Conservation (phyloP, 53 echinoderm and acorn worm species). For the Luidia sarsii region DNA sequence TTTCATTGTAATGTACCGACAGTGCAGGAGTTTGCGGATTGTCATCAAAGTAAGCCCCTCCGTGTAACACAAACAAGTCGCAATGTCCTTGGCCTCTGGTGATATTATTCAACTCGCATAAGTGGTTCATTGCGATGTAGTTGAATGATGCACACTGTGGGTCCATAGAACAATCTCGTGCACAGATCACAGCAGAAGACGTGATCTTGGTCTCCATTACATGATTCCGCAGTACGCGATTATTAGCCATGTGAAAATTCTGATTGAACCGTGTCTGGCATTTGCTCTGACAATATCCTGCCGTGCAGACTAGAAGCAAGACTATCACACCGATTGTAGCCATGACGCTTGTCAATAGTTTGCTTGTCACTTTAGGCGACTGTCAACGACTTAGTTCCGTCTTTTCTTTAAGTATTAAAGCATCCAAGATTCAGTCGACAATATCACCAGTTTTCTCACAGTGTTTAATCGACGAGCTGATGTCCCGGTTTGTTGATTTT, state of each 20-base stretch:
- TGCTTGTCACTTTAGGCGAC: no score
- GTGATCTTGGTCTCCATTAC: not conserved
- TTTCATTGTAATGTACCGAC: not conserved
- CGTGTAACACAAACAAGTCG: conserved; percentile 3
- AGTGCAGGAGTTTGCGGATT: not conserved
- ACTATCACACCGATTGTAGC: no score
- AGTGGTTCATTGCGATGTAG: not conserved
- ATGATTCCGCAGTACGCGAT: not conserved
- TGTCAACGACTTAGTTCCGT: no score
- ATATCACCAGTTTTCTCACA: no score
- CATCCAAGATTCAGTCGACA: no score
- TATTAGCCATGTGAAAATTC: not conserved
- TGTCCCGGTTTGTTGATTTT: no score
- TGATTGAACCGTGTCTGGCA: not conserved
- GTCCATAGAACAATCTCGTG: conserved; percentile 6
- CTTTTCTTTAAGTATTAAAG: no score
- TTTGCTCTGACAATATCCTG: not conserved
- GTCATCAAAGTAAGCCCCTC: conserved; percentile 22
- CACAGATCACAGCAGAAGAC: conserved; percentile 3
- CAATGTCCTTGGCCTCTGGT: not conserved
- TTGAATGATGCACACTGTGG: conserved; percentile 28
- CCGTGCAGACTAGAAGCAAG: not conserved
- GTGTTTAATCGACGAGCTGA: no score
- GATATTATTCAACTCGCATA: conserved; percentile 7
- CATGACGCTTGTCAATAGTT: no score